Percentiles rank a stretch among this genome's conserved stretches.
Conservation (phyloP, 1,140 invertebrate species). For the Drosophila subpulchrella region DNA sequence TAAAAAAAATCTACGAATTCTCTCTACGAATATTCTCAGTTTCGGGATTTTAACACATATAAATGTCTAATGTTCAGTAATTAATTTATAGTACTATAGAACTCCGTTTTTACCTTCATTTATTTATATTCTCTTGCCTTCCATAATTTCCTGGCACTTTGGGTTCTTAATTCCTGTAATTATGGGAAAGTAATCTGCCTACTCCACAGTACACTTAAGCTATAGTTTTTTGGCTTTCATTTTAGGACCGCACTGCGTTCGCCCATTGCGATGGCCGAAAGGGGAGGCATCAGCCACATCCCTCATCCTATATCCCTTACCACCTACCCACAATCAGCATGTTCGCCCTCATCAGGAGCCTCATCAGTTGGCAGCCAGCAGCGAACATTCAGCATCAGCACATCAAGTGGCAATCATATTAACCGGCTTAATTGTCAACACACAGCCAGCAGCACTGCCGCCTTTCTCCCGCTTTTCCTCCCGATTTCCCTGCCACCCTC, state of each 20-base stretch:
- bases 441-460: slow-evolving; percentile 45
- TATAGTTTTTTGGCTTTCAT: slow-evolving; percentile 35
- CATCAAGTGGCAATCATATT: slow-evolving; percentile 82
- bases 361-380: slow-evolving; percentile 45
- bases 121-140: background rate
- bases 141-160: background rate
- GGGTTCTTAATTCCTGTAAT: background rate
- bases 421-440: slow-evolving; percentile 79
- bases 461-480: slow-evolving; percentile 2
- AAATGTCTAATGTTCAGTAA: too few relatives aligned
- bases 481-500: slow-evolving; percentile 27
- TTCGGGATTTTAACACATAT: too few relatives aligned
- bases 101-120: background rate
- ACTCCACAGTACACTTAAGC: slow-evolving; percentile 31
- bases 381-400: slow-evolving; percentile 62
- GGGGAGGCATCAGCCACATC: slow-evolving; percentile 6
- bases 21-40: background rate
- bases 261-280: slow-evolving; percentile 49
- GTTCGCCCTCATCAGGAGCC: slow-evolving; percentile 35
- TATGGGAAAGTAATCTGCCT: slow-evolving; percentile 7
- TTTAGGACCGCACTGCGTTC: slow-evolving; percentile 65
- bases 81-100: too few relatives aligned
- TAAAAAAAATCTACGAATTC: background rate
- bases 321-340: slow-evolving; percentile 1
- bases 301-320: background rate